These are phyloP conservation scores for Plemyria rubiginata DNA, from an alignment of 2,888 invertebrate genomes.

Conservation along the genomic window DNA sequence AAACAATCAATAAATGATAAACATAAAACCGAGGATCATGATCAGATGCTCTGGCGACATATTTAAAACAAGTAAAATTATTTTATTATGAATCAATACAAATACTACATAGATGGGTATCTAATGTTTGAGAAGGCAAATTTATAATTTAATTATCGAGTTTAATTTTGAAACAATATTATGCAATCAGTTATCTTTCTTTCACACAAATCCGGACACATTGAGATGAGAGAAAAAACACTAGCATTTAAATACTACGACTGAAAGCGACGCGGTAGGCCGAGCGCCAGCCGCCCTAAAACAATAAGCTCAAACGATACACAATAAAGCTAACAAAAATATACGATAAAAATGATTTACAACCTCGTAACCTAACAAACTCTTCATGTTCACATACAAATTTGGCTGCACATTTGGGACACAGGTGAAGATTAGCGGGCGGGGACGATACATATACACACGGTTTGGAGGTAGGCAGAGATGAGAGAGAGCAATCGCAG, in stretches of 20 bases:
- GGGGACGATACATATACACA: conserved; percentile 69
- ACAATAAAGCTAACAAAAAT: conserved; percentile 82
- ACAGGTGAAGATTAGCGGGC: conserved; percentile 51
- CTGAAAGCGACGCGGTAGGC: conserved; percentile 50
- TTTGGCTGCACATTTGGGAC: conserved; percentile 61
- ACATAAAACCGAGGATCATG: conserved; percentile 67
- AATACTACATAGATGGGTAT: conserved; percentile 35
- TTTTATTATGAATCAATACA: conserved; percentile 62
- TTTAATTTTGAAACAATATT: conserved; percentile 62
- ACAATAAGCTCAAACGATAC: conserved; percentile 70
- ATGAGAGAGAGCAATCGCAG: conserved; percentile 27
- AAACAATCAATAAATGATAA: conserved; percentile 68
- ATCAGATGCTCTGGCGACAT: conserved; percentile 62
- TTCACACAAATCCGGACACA: conserved; percentile 64
- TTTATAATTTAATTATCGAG: conserved; percentile 47
- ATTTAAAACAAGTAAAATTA: conserved; percentile 62
- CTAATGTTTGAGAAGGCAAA: conserved; percentile 57
- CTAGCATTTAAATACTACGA: conserved; percentile 74
- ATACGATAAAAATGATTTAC: conserved; percentile 83
- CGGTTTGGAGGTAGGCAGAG: conserved; percentile 42
- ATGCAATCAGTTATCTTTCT: conserved; percentile 67
- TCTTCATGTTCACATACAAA: conserved; percentile 71
- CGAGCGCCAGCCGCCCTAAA: conserved; percentile 46
- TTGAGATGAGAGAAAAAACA: conserved; percentile 55
- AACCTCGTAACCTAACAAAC: conserved; percentile 82